Conservation (phyloP, 2,888 invertebrate genomes). For the Anorthoa munda region DNA sequence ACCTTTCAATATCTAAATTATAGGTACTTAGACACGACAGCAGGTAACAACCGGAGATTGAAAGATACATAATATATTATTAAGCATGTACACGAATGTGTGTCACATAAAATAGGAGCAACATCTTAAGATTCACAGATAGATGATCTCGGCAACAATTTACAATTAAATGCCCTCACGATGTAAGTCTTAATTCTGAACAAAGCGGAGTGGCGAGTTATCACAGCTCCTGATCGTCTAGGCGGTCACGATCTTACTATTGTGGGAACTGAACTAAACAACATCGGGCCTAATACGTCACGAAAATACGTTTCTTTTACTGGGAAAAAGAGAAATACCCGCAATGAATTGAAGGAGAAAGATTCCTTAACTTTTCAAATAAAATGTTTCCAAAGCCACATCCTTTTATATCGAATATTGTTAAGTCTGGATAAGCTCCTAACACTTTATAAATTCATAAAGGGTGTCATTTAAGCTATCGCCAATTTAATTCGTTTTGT, state of each 20-base stretch:
- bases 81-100: conserved; percentile 29
- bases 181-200: conserved; percentile 74
- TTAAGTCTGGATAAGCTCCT: background rate
- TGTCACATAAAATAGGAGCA: conserved; percentile 52
- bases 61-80: conserved; percentile 3
- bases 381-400: background rate
- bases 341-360: conserved; percentile 31
- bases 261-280: conserved; percentile 85
- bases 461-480: too few relatives aligned
- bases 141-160: conserved; percentile 80
- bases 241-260: conserved; percentile 85
- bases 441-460: background rate
- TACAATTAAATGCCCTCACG: conserved; percentile 83
- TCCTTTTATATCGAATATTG: background rate
- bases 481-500: too few relatives aligned
- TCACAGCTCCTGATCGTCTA: conserved; percentile 82
- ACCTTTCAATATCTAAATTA: conserved; percentile 38
- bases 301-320: conserved; percentile 61
- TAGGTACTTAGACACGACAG: conserved; percentile 5
- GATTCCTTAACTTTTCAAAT: conserved; percentile 3
- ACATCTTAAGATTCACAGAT: conserved; percentile 69
- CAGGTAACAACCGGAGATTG: background rate
- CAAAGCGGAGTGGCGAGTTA: conserved; percentile 79
- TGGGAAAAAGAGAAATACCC: conserved; percentile 44
- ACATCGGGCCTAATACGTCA: conserved; percentile 72